Evolutionary conservation across 2,113 vertebrate species (phyloP), one percentile per base, ranked within the genome.

Genomic region (Hippocampus abdominalis): DNA sequence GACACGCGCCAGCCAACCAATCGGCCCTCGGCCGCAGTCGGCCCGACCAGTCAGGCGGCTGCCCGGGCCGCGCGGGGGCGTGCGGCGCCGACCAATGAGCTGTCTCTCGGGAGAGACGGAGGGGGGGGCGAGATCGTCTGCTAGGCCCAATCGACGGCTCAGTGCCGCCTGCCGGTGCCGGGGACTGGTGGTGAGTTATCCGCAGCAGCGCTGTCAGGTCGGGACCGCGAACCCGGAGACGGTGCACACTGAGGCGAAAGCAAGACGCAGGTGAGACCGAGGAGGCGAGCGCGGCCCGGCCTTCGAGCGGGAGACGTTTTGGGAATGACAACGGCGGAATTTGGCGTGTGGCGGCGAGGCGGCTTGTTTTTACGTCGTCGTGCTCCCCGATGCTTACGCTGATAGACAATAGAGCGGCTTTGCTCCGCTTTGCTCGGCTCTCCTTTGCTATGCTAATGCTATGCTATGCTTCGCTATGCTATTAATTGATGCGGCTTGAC

Each of bases 131-230:
- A n/a, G 90, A 90, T 68, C 77, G 89, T 83, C 82, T 81, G 87
- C 25, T 81, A 88, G 91, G 91, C 89, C 92, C 92, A 93, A 93
- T 93, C 89, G 90, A 85, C 85, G 85, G 81, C 67, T 91, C 89
- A 93, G 92, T 92, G 91, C 87, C 91, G 90, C 87, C 88, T 92
- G 89, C 91, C 92, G 91, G 92, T 92, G 92, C 92, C 92, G 91
- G 92, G 91, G 89, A 91, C 92, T 93, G 91, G 88, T 91, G 88
- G 90, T 87, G 84, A 90, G 86, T 85, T 85, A 89, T 84, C 87
- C 85, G 85, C 89, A 84, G 89, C 90, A 89, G 87, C 90, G 89
- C 90, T n/a, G 90, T 90, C 88, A 90, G 90, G 91, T 92, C 89
- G 91, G 88, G 89, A 91, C 84, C 89, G 90, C 88, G 90, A 92